Conservation (phyloP, 2,797 vertebrate species). For the Bryconaethiops microstoma region DNA sequence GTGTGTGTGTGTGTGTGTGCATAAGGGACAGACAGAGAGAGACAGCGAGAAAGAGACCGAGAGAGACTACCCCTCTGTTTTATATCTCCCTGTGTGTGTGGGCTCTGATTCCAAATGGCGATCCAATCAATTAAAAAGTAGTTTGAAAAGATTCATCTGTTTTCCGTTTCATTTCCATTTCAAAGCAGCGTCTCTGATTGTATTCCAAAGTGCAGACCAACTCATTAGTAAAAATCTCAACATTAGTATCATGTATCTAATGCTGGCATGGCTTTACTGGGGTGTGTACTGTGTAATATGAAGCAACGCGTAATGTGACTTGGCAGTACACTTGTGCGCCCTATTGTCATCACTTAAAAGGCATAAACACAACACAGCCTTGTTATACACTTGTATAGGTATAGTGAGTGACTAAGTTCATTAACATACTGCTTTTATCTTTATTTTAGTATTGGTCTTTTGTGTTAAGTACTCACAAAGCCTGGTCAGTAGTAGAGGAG, state of each 20-base stretch:
- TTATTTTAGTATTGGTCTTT: background rate
- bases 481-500: too few species aligned
- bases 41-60: background rate
- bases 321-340: background rate
- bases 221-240: constrained; percentile 13
- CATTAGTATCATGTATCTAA: constrained; percentile 23
- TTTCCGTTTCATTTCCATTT: constrained; percentile 24
- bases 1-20: background rate
- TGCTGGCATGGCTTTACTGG: constrained; percentile 20
- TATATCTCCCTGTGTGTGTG: constrained; percentile 27
- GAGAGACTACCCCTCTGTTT: constrained; percentile 17
- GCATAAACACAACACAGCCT: background rate
- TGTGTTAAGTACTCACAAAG: too few species aligned
- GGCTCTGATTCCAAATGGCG: constrained; percentile 23
- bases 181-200: constrained; percentile 26
- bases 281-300: constrained; percentile 20
- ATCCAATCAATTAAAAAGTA: constrained; percentile 10
- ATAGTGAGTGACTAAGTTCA: background rate
- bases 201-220: constrained; percentile 23
- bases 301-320: constrained; percentile 4
- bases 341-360: constrained; percentile 7
- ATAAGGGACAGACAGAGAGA: background rate
- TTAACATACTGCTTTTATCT: background rate
- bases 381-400: background rate
- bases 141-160: constrained; percentile 8